These are phyloP conservation scores for cat (Felis catus) DNA, from an alignment of 2,113 vertebrate species.

Conservation along the genomic window F.catus_Fca126_mat1.0 CM031418.1:118782001-118782500, in stretches of 20 bases:
- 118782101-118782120: neutral
- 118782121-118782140: neutral
- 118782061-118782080: neutral
- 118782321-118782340: neutral
- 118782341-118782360: neutral
- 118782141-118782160: neutral
- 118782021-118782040: neutral
- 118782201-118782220: neutral
- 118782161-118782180: neutral
- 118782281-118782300: neutral
- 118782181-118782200: constrained; percentile 18
- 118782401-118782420: neutral
- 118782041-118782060: neutral
- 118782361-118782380: neutral
- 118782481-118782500: neutral
- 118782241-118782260: neutral
- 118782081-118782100: constrained; percentile 6
- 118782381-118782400: neutral
- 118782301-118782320: neutral
- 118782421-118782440: neutral
- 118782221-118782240: neutral
- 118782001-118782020: constrained; percentile 35
- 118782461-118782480: neutral
- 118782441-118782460: neutral
- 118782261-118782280: neutral